phyloP scores from a whole-genome alignment of 2,113 vertebrate genomes.

The Isurus oxyrinchus region DNA sequence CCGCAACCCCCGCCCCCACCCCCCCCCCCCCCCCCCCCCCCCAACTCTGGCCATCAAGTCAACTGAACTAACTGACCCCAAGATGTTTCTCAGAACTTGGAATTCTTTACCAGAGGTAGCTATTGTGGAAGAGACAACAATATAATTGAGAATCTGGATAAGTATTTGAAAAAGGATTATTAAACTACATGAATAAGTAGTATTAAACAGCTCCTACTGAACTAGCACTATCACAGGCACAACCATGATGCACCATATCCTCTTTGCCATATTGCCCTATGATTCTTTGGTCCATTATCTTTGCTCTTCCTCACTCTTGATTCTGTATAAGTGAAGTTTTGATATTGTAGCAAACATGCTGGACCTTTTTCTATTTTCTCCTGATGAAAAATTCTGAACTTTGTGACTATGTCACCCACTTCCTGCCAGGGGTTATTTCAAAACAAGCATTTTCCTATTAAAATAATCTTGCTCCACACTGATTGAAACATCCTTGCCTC shows the following conservation, averaged over 20 bases:
- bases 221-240: not conserved
- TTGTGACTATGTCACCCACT: not conserved
- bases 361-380: not conserved
- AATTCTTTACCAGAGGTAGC: not conserved
- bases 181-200: not conserved
- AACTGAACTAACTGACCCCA: not conserved
- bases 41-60: not conserved
- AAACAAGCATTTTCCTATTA: not conserved
- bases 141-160: not conserved
- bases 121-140: not conserved
- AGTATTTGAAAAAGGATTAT: not conserved
- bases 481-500: not conserved
- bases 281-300: not conserved
- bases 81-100: not conserved
- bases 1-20: no score
- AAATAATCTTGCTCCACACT: not conserved
- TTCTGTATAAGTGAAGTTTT: not conserved
- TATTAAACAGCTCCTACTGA: not conserved
- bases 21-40: no score
- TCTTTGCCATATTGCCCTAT: not conserved
- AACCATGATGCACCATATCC: not conserved
- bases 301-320: not conserved
- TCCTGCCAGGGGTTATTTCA: not conserved
- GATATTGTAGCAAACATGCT: not conserved
- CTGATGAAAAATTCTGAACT: not conserved